Evolutionary conservation across 2,797 vertebrate species (phyloP).

Genomic region (Sardinella longiceps): DNA sequence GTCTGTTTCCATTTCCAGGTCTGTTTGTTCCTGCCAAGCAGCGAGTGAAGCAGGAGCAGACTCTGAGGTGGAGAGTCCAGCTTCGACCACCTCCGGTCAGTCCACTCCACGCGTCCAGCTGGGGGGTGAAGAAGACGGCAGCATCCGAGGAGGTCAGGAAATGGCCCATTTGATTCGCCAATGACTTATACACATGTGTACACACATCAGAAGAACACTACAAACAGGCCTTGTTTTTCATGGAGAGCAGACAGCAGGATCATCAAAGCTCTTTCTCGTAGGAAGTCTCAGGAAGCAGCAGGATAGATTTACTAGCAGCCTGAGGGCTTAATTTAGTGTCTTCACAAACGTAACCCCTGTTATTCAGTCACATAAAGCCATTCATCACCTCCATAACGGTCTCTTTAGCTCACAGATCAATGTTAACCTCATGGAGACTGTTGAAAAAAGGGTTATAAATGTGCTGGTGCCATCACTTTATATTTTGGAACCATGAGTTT

Average conservation of each 20-base stretch:
- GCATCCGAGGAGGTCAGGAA: conserved; percentile 59
- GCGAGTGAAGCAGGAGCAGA: conserved; percentile 6
- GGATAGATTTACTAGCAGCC: background rate
- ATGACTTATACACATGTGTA: background rate
- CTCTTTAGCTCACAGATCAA: background rate
- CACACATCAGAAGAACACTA: background rate
- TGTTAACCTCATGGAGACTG: background rate
- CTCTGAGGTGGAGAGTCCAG: background rate
- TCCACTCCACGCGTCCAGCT: conserved; percentile 31
- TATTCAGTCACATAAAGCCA: background rate
- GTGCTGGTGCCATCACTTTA: background rate
- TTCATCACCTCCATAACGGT: background rate
- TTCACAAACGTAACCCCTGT: background rate
- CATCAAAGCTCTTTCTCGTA: background rate
- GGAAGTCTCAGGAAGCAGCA: background rate
- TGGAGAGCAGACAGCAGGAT: background rate
- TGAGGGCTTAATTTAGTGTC: background rate
- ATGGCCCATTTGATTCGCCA: background rate
- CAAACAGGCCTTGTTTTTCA: background rate
- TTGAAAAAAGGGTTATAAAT: background rate
- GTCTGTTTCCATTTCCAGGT: conserved; percentile 51
- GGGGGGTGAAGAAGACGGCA: conserved; percentile 39
- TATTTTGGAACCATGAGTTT: background rate
- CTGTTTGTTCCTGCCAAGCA: conserved; percentile 60
- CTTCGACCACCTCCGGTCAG: background rate